phyloP scores from a whole-genome alignment of 2,797 vertebrate genomes.

The Myotis findleyi region DNA sequence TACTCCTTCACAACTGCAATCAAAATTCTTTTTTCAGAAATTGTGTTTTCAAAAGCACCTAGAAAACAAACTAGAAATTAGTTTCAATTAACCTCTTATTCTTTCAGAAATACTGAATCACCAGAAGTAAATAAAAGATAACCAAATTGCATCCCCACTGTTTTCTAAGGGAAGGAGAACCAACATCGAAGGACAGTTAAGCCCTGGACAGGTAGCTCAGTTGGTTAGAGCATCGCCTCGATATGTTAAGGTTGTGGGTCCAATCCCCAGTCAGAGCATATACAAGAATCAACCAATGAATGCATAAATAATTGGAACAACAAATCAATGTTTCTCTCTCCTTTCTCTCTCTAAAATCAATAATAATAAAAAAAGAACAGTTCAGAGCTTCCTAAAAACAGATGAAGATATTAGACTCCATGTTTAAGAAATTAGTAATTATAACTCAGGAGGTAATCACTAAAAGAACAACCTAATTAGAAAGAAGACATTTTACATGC shows the following conservation, averaged over 20 bases:
- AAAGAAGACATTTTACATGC: not conserved
- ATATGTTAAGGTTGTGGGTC: not conserved
- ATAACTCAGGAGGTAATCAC: not conserved
- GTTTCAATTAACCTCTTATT: not conserved
- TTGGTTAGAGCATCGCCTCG: not conserved
- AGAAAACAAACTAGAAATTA: conserved; percentile 31
- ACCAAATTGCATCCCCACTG: not conserved
- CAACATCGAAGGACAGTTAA: not conserved
- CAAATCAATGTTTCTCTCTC: not conserved
- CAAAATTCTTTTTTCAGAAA: conserved; percentile 36
- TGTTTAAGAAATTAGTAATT: conserved; percentile 50
- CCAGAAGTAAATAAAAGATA: conserved; percentile 10
- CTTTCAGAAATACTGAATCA: conserved; percentile 27
- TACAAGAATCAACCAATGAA: not conserved
- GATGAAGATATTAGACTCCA: not conserved
- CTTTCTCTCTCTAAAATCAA: not conserved
- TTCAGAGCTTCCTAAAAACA: conserved; percentile 14
- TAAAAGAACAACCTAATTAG: not conserved
- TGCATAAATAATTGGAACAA: not conserved
- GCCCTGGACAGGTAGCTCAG: not conserved
- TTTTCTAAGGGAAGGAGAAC: conserved; percentile 38
- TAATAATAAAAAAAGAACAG: not conserved
- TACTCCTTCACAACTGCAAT: not conserved
- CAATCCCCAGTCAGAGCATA: not conserved
- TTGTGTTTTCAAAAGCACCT: conserved; percentile 26